Evolutionary conservation across 35 echinoderm and acorn worm species (phyloP).

Genomic region (Chiridota heheva): DNA sequence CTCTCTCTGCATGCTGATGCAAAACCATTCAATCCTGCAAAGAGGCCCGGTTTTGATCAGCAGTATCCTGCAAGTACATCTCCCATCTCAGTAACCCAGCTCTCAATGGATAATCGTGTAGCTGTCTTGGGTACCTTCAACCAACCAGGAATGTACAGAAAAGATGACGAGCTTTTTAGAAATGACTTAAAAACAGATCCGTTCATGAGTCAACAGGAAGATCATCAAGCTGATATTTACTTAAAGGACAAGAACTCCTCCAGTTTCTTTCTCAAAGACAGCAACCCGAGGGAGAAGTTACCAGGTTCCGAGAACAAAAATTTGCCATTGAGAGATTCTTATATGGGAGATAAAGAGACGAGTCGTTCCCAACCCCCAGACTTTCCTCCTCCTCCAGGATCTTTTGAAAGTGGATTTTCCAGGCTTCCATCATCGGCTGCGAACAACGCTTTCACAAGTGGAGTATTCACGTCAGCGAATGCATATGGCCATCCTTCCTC

Average conservation of each 20-base stretch:
- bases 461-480: no score
- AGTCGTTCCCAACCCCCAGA: constrained; percentile 20
- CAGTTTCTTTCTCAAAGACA: constrained; percentile 3
- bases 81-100: background rate
- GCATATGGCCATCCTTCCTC: no score
- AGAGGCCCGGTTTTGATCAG: constrained; percentile 32
- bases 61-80: background rate
- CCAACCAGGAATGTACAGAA: constrained; percentile 25
- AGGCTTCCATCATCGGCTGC: no score
- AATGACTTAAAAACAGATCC: constrained; percentile 20
- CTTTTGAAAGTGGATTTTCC: no score
- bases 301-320: no score
- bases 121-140: background rate
- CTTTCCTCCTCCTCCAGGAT: no score
- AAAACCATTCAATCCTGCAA: constrained; percentile 78
- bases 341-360: constrained; percentile 32
- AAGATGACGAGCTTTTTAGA: background rate
- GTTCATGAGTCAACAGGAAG: background rate
- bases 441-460: no score
- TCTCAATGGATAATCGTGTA: constrained; percentile 9
- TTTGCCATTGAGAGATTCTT: no score
- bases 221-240: constrained; percentile 7
- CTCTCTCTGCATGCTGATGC: constrained; percentile 84
- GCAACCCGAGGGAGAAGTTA: background rate
- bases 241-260: constrained; percentile 31